Evolutionary conservation across 2,888 invertebrate species (phyloP).

Genomic region (Nomada goodeniana): DNA sequence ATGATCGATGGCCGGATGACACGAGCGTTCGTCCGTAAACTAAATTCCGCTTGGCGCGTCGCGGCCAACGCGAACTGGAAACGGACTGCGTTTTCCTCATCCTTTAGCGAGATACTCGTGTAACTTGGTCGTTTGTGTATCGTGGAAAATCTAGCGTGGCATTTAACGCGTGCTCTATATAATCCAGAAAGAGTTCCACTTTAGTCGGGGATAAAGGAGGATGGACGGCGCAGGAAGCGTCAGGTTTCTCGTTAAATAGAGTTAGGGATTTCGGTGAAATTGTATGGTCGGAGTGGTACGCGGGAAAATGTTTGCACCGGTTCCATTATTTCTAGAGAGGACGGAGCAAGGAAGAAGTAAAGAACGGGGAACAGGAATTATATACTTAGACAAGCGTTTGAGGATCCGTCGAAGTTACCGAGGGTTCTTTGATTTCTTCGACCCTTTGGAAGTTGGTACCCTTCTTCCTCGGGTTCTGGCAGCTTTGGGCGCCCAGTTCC

Average conservation of each 20-base stretch:
- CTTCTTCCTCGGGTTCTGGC: no score
- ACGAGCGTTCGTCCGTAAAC: slow-evolving; percentile 12
- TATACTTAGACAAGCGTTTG: no score
- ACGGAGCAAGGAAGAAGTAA: no score
- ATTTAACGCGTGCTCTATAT: not conserved
- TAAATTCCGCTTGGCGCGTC: slow-evolving; percentile 9
- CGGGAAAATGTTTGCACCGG: no score
- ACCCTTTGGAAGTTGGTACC: no score
- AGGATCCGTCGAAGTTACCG: no score
- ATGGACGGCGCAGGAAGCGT: not conserved
- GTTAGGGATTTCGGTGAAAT: not conserved
- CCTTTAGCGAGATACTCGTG: not conserved
- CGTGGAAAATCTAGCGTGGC: slow-evolving; percentile 25
- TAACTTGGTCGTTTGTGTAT: slow-evolving; percentile 20
- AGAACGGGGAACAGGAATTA: no score
- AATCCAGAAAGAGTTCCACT: not conserved
- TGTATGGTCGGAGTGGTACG: not conserved
- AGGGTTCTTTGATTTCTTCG: no score
- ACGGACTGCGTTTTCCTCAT: slow-evolving; percentile 14
- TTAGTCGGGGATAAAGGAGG: not conserved
- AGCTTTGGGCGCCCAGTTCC: no score
- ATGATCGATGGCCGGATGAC: slow-evolving; percentile 44
- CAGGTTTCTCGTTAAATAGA: slow-evolving; percentile 7
- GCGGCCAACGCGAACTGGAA: slow-evolving; percentile 29
- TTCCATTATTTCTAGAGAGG: no score